These are phyloP conservation scores for Cryptocephalus primarius DNA, from an alignment of 2,888 invertebrate species.

Conservation along the genomic window DNA sequence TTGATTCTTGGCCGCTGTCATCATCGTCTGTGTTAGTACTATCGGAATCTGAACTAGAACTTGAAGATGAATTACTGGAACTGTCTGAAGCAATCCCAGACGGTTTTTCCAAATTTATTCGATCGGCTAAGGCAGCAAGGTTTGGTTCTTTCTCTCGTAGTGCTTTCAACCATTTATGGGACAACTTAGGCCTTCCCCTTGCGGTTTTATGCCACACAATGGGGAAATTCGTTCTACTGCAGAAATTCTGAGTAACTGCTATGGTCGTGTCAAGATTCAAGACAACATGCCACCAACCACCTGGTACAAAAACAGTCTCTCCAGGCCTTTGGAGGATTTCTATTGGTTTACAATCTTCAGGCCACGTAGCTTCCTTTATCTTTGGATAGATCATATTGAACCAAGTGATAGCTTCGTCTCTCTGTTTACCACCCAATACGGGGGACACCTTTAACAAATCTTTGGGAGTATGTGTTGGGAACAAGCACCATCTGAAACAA, in stretches of 20 bases:
- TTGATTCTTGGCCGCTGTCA: conserved; percentile 81
- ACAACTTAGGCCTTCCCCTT: conserved; percentile 87
- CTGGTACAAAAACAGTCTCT: conserved; percentile 96
- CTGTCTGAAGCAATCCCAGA: conserved; percentile 93
- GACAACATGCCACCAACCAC: conserved; percentile 99
- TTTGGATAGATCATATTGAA: conserved; percentile 91
- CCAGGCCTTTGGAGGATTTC: conserved; percentile 93
- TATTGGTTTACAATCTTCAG: conserved; percentile 79
- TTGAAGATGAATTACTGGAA: conserved; percentile 76
- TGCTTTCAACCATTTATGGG: conserved; percentile 75
- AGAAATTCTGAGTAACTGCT: conserved; percentile 97
- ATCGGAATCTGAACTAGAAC: conserved; percentile 38
- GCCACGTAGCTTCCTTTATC: conserved; percentile 83
- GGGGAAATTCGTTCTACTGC: conserved; percentile 91
- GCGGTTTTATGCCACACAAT: conserved; percentile 96
- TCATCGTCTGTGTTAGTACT: conserved; percentile 41
- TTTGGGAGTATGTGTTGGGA: conserved; percentile 93
- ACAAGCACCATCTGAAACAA: conserved; percentile 78
- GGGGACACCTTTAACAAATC: conserved; percentile 87
- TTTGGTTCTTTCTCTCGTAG: conserved; percentile 59
- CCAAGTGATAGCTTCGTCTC: conserved; percentile 98
- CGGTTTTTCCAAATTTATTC: conserved; percentile 72
- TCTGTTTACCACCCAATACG: conserved; percentile 88
- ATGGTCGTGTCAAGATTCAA: conserved; percentile 92
- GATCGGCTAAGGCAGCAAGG: conserved; percentile 66